These are phyloP conservation scores for Somateria mollissima DNA, from an alignment of 2,797 vertebrate species.

Conservation along the genomic window DNA sequence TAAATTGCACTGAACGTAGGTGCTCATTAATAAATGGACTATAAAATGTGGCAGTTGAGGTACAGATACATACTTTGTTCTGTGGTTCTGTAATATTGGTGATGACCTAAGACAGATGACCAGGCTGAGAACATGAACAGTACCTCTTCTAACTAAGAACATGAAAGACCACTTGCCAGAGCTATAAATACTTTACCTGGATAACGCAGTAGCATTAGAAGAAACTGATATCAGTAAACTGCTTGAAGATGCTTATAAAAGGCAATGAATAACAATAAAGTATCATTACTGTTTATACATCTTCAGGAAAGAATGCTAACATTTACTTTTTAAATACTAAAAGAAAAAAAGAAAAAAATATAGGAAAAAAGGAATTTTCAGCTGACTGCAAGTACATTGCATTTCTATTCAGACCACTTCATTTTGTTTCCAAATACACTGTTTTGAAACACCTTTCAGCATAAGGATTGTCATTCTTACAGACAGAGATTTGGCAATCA, in stretches of 20 bases:
- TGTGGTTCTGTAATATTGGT: neutral
- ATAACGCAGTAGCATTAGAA: neutral
- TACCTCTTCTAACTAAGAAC: neutral
- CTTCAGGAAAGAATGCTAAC: neutral
- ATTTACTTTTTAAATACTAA: neutral
- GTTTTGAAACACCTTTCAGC: constrained; percentile 24
- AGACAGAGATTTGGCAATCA: neutral
- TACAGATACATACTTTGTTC: neutral
- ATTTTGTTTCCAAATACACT: neutral
- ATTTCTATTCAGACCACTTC: neutral
- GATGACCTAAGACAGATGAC: neutral
- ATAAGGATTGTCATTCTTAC: neutral
- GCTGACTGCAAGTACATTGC: neutral
- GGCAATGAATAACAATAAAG: neutral
- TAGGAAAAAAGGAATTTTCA: neutral
- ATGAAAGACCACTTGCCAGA: neutral
- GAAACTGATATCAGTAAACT: neutral
- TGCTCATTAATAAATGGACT: neutral
- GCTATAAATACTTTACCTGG: neutral
- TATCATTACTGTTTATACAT: neutral
- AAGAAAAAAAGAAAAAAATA: neutral
- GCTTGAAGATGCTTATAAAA: neutral
- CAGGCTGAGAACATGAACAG: neutral
- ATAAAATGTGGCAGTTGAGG: neutral
- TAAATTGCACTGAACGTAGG: neutral